Conservation (phyloP, 2,888 invertebrate genomes). For the Apocheima hispidaria region DNA sequence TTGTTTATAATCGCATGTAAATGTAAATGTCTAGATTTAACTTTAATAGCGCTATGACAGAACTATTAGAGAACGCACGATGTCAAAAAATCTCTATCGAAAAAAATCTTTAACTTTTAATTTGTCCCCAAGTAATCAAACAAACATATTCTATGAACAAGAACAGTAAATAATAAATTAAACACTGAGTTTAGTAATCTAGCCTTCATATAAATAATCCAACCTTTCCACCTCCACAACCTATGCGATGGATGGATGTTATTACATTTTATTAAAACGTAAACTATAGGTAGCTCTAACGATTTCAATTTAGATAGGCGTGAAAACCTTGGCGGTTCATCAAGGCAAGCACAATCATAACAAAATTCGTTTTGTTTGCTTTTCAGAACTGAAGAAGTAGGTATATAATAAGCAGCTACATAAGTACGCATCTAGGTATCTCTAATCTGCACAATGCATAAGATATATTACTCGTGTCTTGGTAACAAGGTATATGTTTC, state of each 20-base stretch:
- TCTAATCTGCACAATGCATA: not conserved
- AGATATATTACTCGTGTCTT: not conserved
- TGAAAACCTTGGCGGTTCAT: conserved; percentile 41
- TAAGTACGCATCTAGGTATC: not conserved
- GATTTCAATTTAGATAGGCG: conserved; percentile 43
- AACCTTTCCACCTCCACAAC: conserved; percentile 41
- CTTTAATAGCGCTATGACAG: not conserved
- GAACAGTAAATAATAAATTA: conserved; percentile 18
- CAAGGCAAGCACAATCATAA: conserved; percentile 28
- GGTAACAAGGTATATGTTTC: not conserved
- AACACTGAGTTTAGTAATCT: conserved; percentile 40
- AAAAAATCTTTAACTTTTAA: too few species aligned
- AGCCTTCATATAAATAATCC: conserved; percentile 46
- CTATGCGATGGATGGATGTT: conserved; percentile 24
- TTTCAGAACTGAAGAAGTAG: conserved; percentile 11
- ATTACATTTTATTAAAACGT: conserved; percentile 42
- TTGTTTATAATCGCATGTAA: conserved; percentile 15
- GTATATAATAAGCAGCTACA: too few species aligned
- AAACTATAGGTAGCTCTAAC: conserved; percentile 38
- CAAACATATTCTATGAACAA: not conserved
- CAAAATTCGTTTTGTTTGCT: conserved; percentile 16
- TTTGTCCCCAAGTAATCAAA: too few species aligned
- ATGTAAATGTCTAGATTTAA: conserved; percentile 11
- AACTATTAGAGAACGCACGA: not conserved
- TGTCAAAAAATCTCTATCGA: too few species aligned